Conservation (phyloP, 1,140 invertebrate species). For the Psilanteris sp. region DNA sequence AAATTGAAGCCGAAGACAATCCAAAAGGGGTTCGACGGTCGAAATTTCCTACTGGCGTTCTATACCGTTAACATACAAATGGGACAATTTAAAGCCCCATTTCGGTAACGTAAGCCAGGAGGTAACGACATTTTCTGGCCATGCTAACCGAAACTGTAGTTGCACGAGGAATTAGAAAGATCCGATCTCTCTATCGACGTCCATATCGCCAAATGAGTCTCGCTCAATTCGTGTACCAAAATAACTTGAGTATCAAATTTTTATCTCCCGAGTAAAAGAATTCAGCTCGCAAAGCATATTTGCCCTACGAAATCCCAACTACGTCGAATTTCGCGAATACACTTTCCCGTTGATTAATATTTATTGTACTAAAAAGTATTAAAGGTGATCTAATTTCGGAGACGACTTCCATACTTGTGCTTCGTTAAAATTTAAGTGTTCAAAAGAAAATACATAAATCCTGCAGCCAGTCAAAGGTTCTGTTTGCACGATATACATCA, state of each 20-base stretch:
- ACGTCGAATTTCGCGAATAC: too few species aligned
- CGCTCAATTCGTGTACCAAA: not conserved
- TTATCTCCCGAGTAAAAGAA: too few species aligned
- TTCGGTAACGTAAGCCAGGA: slow-evolving; percentile 1
- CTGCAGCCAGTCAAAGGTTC: not conserved
- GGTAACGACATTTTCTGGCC: slow-evolving; percentile 9
- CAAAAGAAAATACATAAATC: not conserved
- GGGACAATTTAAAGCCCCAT: slow-evolving; percentile 19
- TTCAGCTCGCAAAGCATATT: too few species aligned
- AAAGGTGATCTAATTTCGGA: too few species aligned
- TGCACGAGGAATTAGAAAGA: slow-evolving; percentile 2
- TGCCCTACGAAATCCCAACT: too few species aligned
- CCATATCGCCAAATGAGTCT: not conserved
- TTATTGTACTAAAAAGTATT: too few species aligned
- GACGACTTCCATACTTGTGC: too few species aligned
- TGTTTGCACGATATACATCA: slow-evolving; percentile 12
- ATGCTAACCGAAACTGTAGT: slow-evolving; percentile 13
- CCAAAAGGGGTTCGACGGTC: slow-evolving; percentile 7
- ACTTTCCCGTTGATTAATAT: too few species aligned
- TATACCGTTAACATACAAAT: slow-evolving; percentile 34
- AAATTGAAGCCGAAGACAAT: slow-evolving; percentile 19
- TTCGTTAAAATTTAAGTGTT: not conserved
- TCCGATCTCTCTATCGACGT: slow-evolving; percentile 4
- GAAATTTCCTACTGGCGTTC: slow-evolving; percentile 16
- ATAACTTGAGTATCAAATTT: too few species aligned